Conservation (phyloP, 2,797 vertebrate species). For the Crypturellus tataupa region DNA sequence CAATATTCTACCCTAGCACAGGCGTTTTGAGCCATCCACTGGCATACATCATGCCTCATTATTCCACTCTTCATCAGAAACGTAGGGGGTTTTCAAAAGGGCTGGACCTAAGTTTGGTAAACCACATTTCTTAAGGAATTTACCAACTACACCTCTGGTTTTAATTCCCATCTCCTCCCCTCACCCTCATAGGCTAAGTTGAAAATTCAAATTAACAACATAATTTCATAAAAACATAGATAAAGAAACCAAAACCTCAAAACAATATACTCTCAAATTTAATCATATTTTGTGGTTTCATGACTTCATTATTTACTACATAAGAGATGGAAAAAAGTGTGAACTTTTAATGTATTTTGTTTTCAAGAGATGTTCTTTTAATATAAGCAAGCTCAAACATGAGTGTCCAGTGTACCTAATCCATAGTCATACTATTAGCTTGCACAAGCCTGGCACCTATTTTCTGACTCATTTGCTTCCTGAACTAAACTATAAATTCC, state of each 20-base stretch:
- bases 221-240: background rate
- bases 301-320: background rate
- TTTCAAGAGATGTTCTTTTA: conserved; percentile 29
- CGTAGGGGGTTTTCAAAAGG: background rate
- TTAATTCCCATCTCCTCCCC: too few relatives aligned
- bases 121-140: background rate
- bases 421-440: background rate
- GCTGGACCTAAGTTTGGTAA: background rate
- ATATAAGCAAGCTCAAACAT: background rate
- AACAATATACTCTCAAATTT: background rate
- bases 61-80: background rate
- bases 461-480: conserved; percentile 4
- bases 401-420: background rate
- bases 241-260: conserved; percentile 7
- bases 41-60: background rate
- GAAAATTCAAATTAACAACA: background rate
- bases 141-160: background rate
- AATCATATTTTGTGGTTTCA: conserved; percentile 28
- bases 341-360: conserved; percentile 33
- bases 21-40: background rate
- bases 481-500: background rate
- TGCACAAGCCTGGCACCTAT: background rate
- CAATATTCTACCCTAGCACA: background rate
- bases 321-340: background rate
- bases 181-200: background rate